These are phyloP conservation scores for Rhagoletis zephyria DNA, from an alignment of 1,140 invertebrate species.

Conservation along the genomic window DNA sequence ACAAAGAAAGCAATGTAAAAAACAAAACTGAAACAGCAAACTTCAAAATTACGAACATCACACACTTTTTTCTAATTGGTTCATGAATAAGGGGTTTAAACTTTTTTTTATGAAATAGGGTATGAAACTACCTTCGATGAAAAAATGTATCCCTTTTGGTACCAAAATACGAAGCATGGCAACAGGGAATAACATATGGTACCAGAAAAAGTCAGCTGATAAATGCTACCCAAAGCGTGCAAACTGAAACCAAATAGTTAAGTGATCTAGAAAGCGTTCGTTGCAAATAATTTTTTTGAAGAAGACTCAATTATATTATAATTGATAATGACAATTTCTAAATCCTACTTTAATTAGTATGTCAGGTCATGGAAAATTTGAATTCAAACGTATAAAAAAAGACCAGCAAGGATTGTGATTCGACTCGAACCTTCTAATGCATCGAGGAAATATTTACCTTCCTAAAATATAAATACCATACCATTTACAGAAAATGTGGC, in stretches of 20 bases:
- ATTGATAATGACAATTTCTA: slow-evolving; percentile 11
- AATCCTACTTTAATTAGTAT: background rate
- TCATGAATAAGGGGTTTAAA: too few species aligned
- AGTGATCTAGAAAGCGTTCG: background rate
- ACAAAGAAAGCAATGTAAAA: too few species aligned
- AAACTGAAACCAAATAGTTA: background rate
- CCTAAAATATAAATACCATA: too few species aligned
- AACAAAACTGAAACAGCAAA: too few species aligned
- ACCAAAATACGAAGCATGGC: too few species aligned
- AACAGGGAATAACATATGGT: too few species aligned
- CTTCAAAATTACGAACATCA: too few species aligned
- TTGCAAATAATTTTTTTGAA: slow-evolving; percentile 8
- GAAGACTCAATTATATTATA: background rate
- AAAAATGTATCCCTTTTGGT: too few species aligned
- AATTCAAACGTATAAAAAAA: background rate
- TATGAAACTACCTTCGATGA: too few species aligned
- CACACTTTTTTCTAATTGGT: too few species aligned
- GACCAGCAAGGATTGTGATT: background rate
- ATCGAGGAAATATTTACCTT: too few species aligned
- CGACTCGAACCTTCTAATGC: background rate
- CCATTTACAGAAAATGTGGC: background rate
- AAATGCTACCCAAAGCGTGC: background rate
- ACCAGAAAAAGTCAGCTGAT: background rate
- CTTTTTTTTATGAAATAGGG: too few species aligned
- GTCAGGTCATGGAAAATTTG: slow-evolving; percentile 8